Conservation (phyloP, 2,113 vertebrate species). For the Varanus salvator region DNA sequence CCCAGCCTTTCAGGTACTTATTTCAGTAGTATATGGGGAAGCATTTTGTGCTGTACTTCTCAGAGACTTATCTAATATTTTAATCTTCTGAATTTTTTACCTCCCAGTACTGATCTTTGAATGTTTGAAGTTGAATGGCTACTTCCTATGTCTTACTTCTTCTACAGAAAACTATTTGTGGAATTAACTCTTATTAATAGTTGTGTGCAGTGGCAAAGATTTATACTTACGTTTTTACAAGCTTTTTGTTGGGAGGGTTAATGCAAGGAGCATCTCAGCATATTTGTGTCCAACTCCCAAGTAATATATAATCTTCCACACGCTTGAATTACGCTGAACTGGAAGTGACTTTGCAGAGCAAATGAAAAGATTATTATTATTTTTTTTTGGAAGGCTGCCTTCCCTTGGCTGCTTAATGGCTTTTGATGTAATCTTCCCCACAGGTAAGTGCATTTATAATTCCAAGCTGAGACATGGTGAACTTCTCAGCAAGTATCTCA, state of each 20-base stretch:
- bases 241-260: not conserved
- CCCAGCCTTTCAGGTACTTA: constrained; percentile 88
- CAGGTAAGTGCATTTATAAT: not conserved
- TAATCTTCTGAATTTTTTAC: not conserved
- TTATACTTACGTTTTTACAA: not conserved
- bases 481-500: too few species aligned
- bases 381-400: not conserved
- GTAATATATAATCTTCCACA: not conserved
- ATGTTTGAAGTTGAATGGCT: not conserved
- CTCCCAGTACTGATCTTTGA: not conserved
- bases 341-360: not conserved
- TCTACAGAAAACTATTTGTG: not conserved
- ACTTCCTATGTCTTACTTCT: not conserved
- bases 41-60: not conserved
- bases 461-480: not conserved
- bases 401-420: not conserved
- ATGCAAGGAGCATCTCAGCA: not conserved
- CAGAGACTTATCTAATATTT: not conserved
- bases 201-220: not conserved
- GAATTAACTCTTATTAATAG: not conserved
- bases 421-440: not conserved
- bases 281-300: not conserved
- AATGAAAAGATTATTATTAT: too few species aligned
- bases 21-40: constrained; percentile 6
- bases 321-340: not conserved